phyloP scores from a whole-genome alignment of 1,140 invertebrate genomes.

The Drosophila ananassae region DNA sequence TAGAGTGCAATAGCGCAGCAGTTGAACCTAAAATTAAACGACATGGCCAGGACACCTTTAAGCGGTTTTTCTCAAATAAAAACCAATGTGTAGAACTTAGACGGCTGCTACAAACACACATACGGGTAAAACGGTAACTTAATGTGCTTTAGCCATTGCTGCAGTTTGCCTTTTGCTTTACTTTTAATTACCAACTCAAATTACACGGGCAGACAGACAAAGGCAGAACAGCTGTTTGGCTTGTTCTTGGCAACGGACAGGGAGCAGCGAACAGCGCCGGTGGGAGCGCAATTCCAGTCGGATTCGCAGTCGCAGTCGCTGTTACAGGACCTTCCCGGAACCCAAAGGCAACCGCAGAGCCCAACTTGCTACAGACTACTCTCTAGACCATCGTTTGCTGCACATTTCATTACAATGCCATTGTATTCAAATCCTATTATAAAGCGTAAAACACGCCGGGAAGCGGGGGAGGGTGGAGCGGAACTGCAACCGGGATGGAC shows the following conservation, averaged over 20 bases:
- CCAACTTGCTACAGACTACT: conserved; percentile 51
- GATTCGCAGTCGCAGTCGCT: conserved; percentile 12
- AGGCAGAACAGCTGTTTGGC: conserved; percentile 72
- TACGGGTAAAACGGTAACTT: conserved; percentile 55
- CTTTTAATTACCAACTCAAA: conserved; percentile 80
- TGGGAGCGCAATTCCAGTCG: conserved; percentile 24
- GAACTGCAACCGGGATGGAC: background rate
- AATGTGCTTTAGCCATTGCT: conserved; percentile 49
- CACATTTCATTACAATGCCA: conserved; percentile 81
- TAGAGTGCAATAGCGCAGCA: background rate
- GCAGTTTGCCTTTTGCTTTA: conserved; percentile 72
- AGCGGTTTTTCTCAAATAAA: conserved; percentile 16
- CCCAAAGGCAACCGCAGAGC: conserved; percentile 61
- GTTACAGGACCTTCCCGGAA: conserved; percentile 22
- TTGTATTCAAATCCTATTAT: conserved; percentile 82
- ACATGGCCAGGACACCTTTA: conserved; percentile 1
- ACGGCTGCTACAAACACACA: conserved; percentile 19
- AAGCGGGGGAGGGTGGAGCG: background rate
- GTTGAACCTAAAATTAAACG: background rate
- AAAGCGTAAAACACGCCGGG: conserved; percentile 66
- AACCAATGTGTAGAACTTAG: conserved; percentile 22
- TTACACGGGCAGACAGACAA: conserved; percentile 61
- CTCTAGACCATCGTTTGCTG: conserved; percentile 71
- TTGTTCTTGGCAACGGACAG: conserved; percentile 58
- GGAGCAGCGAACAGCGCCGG: conserved; percentile 11